Evolutionary conservation across 2,113 vertebrate species (phyloP), one percentile per base, ranked within the genome.

Genomic region (Eublepharis macularius): DNA sequence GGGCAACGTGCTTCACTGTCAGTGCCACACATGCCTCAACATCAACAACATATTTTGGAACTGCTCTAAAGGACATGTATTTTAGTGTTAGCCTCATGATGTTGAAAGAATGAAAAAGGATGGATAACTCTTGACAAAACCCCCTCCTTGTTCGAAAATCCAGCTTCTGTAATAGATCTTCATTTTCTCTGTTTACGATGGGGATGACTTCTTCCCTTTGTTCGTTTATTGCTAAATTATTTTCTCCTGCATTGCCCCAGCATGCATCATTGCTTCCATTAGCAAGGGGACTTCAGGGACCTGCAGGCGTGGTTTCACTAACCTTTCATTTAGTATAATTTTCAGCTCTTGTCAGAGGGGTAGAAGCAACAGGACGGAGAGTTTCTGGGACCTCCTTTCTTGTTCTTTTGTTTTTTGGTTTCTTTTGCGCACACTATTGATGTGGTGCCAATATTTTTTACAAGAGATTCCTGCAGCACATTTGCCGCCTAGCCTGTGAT

Each of bases 281-380:
- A 82, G 45, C 47, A 21, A 0, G 3, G 90, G n/a, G 43, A 41
- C 32, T 24, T 90, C 12, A 41, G 86, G 19, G 12, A 17, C 5
- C 13, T 19, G 43, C 32, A 51, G 49, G n/a, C 1, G n/a, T 83
- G 84, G 57, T 85, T 92, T 92, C 83, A n/a, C 76, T 90, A 69
- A 54, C 78, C 29, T 89, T 88, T 86, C 76, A 69, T 66, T 66
- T 81, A 73, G 57, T 76, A 82, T 84, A 85, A 43, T 16, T 85
- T 78, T 85, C 85, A 85, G 47, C 21, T 83, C 86, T 86, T 87
- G 0, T 0, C 84, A 63, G 57, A 60, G 84, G 69, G 76, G 82
- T 86, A 36, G 82, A 73, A 73, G 73, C 80, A 91, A 32, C 34
- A 45, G 34, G 26, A 10, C 16, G 51, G 82, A 54, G 41, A 16